Base-by-base conservation (phyloP, 2,888 invertebrate species). In the Antitype chi region DNA sequence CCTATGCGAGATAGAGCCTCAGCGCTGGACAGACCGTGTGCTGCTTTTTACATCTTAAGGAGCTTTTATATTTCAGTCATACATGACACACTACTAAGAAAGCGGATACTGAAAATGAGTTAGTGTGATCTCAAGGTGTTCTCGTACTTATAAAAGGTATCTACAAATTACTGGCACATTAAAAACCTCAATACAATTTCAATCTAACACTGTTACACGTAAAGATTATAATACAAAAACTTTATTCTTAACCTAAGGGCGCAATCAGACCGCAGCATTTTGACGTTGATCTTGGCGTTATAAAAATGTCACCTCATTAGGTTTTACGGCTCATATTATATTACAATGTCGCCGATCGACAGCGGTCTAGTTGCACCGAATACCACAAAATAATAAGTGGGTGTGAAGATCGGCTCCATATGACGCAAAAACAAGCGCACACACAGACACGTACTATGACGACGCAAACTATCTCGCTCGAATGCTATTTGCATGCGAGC, bases 161-260 rank as follows among this genome's bases (percentile, higher is more conserved):
- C 32, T 32, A 1, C 23, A n/a, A 67, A n/a, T 17, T 67, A 68
- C 68, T n/a, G n/a, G 17, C n/a, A 57, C 55, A 68, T 32, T 3
- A 52, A 53, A n/a, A 17, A 17, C n/a, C 11, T 68, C 55, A 68
- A 68, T 57, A 68, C 38, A 68, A 68, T n/a, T 68, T n/a, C 11
- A 55, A 68, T 57, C 68, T 68, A 57, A 57, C n/a, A 55, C 32
- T n/a, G 55, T 32, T 17, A 55, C 32, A 55, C 20, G 20, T 57
- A 55, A 55, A 55, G 55, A 38, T 55, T 20, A n/a, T 68, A 13
- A 20, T 68, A 57, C 11, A 38, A 57, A 55, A 38, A 17, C 11
- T 55, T 17, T 38, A 0, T n/a, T 1, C n/a, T 38, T 32, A 7
- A 53, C 6, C 6, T 53, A 67, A 32, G n/a, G n/a, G 68, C 32